phyloP scores from a whole-genome alignment of 2,113 vertebrate genomes.

The Caracal caracal region DNA sequence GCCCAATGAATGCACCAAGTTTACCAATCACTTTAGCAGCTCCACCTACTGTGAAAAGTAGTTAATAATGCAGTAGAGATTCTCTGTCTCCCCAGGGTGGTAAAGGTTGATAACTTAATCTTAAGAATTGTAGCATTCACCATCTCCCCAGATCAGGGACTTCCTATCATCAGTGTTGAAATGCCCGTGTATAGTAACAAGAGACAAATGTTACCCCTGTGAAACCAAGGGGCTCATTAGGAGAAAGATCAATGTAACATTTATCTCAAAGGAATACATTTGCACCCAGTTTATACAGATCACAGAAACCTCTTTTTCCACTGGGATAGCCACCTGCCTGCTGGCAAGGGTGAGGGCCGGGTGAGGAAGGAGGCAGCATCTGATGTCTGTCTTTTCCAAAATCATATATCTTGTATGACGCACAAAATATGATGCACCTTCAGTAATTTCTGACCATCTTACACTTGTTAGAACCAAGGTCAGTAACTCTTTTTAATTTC shows the following conservation, averaged over 20 bases:
- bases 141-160: background rate
- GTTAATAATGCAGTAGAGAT: background rate
- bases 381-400: background rate
- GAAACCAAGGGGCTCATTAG: background rate
- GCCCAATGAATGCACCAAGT: background rate
- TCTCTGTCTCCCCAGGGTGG: background rate
- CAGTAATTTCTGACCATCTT: background rate
- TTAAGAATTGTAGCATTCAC: background rate
- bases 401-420: background rate
- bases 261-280: background rate
- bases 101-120: background rate
- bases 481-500: slow-evolving; percentile 11
- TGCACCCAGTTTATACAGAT: background rate
- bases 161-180: background rate
- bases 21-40: background rate
- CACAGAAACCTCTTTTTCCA: background rate
- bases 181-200: background rate
- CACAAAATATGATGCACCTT: background rate
- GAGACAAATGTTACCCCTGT: background rate
- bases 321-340: background rate
- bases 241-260: background rate
- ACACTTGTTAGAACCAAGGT: background rate
- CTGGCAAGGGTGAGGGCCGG: background rate
- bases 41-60: background rate
- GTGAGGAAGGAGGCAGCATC: background rate